Percentiles rank a stretch among this genome's conserved stretches.
Evolutionary conservation across 2,888 invertebrate genomes (phyloP).

Genomic region (Mythimna vitellina): DNA sequence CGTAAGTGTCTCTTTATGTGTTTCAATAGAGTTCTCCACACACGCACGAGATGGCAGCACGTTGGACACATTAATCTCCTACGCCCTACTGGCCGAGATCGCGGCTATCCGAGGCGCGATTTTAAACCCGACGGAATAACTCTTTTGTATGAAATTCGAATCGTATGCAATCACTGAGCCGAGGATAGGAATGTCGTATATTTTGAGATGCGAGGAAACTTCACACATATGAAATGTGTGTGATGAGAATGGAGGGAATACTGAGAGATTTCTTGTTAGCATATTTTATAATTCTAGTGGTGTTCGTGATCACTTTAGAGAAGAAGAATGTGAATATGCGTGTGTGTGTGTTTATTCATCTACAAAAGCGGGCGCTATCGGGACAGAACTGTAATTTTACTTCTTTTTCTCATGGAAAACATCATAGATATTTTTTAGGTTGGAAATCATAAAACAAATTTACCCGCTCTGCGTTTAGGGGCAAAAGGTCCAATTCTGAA

Average conservation of each 20-base stretch:
- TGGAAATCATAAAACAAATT: too few species aligned
- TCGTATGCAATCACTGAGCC: conserved; percentile 48
- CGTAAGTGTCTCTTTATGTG: conserved; percentile 4
- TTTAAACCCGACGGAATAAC: conserved; percentile 36
- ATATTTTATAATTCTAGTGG: neutral
- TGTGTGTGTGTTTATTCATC: neutral
- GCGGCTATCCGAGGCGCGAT: conserved; percentile 22
- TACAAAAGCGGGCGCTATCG: neutral
- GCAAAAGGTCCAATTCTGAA: too few species aligned
- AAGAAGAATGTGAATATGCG: too few species aligned
- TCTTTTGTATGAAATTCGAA: conserved; percentile 49
- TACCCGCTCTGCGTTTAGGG: too few species aligned
- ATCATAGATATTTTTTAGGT: too few species aligned
- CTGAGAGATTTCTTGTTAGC: neutral
- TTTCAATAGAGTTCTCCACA: conserved; percentile 40
- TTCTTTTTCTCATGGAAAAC: neutral
- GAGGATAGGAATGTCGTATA: conserved; percentile 29
- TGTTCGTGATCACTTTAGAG: neutral
- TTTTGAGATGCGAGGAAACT: conserved; percentile 1
- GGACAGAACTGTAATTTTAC: neutral
- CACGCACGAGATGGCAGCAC: conserved; percentile 37
- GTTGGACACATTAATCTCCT: conserved; percentile 45
- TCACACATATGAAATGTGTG: neutral
- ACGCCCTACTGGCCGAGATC: conserved; percentile 50
- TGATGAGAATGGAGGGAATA: conserved; percentile 5